Evolutionary conservation across 2,888 invertebrate species (phyloP).

Genomic region (Heliconius aoede): DNA sequence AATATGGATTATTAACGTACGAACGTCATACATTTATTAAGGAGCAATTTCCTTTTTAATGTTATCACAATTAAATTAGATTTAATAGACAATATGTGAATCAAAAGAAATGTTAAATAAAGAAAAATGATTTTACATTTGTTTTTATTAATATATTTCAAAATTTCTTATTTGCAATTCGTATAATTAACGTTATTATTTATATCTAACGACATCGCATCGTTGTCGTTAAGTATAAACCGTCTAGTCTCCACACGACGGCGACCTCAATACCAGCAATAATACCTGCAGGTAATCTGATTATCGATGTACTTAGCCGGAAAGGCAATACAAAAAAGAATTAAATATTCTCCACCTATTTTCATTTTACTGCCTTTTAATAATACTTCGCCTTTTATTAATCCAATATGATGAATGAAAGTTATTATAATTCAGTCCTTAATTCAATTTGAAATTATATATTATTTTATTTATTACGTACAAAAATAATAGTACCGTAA

Average conservation of each 20-base stretch:
- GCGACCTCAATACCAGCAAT: constrained; percentile 43
- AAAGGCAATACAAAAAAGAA: constrained; percentile 36
- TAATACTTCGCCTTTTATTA: constrained; percentile 6
- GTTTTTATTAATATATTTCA: too few species aligned
- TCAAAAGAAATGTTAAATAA: too few species aligned
- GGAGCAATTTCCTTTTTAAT: neutral
- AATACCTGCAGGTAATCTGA: constrained; percentile 45
- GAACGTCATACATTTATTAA: too few species aligned
- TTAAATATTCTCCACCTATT: constrained; percentile 29
- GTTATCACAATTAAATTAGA: neutral
- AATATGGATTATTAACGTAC: neutral
- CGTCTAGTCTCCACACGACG: constrained; percentile 29
- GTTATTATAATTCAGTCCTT: neutral
- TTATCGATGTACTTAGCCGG: constrained; percentile 42
- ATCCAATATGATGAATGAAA: constrained; percentile 1
- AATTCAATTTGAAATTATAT: neutral
- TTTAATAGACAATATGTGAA: neutral
- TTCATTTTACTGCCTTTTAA: constrained; percentile 14
- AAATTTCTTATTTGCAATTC: neutral
- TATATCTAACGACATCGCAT: neutral
- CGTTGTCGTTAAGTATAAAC: constrained; percentile 12
- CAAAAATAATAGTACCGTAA: neutral
- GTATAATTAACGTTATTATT: neutral
- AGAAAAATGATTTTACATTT: neutral
- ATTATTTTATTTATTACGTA: neutral